A percentile compares a stretch with the other conserved stretches of the same genome.
Evolutionary conservation across 2,113 vertebrate species (phyloP).

Genomic region (Oryzias melastigma): DNA sequence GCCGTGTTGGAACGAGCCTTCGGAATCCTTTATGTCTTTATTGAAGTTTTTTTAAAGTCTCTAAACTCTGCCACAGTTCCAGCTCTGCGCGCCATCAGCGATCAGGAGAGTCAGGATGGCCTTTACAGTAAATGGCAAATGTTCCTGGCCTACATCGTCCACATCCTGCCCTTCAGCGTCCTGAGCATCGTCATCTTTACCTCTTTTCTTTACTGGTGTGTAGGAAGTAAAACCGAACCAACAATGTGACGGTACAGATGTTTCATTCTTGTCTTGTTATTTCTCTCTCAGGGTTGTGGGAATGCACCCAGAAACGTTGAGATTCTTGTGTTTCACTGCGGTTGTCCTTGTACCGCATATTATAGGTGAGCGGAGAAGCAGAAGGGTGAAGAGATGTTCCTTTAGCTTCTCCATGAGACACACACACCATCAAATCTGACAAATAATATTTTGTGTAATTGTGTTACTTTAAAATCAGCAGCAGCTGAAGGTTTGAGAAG

Average conservation of each 20-base stretch:
- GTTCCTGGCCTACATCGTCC: slow-evolving; percentile 90
- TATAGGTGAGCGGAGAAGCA: slow-evolving; percentile 77
- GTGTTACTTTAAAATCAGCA: too few relatives aligned
- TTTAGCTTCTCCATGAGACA: too few relatives aligned
- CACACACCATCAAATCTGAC: too few relatives aligned
- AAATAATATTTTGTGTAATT: too few relatives aligned
- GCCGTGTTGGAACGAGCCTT: neutral
- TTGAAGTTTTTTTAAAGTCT: neutral
- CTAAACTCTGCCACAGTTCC: slow-evolving; percentile 75
- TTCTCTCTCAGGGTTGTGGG: slow-evolving; percentile 80
- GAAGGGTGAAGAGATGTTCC: neutral
- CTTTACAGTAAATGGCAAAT: slow-evolving; percentile 96
- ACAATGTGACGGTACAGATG: neutral
- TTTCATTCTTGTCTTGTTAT: neutral
- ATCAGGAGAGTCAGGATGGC: slow-evolving; percentile 94
- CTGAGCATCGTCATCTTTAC: slow-evolving; percentile 83
- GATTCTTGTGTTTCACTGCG: slow-evolving; percentile 88
- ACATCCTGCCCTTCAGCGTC: slow-evolving; percentile 90
- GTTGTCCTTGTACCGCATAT: slow-evolving; percentile 85
- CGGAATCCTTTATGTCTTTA: neutral
- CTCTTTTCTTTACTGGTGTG: slow-evolving; percentile 91
- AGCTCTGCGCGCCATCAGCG: slow-evolving; percentile 85
- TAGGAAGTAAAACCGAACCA: neutral
- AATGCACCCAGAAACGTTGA: slow-evolving; percentile 82
- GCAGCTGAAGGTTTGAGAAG: too few relatives aligned